Base-by-base conservation (phyloP, 2,888 invertebrate species). In the Drosophila greeni region DNA sequence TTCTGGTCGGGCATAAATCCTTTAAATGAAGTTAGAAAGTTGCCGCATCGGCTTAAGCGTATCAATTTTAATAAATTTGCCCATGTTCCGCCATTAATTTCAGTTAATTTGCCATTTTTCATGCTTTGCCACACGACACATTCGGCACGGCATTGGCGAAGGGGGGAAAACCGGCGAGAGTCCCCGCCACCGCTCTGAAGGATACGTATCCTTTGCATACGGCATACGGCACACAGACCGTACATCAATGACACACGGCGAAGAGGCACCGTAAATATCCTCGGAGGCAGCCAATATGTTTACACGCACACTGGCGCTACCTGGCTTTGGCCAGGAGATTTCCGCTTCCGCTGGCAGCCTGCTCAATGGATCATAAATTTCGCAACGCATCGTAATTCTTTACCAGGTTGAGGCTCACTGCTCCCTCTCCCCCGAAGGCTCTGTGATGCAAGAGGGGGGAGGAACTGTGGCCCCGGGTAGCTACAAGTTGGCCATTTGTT, bases 31-130 rank as follows among this genome's bases (percentile, higher is more conserved):
- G 79, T 80, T 78, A 69, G 74, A 62, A 82, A 81, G 78, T 73
- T 59, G 72, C 65, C 64, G 65, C 47, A 43, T 24, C 64, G 47
- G 62, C 60, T 75, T 72, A 42, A 40, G 73, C 48, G 72, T 83
- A 84, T 84, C 80, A 83, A 80, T 80, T 80, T 80, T 82, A 83
- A 80, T 80, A 80, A 83, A 80, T 80, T 83, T 71, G 64, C 79
- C 69, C 79, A 78, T 79, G 76, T 66, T 68, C 67, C 31, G 70
- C 84, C 84, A 80, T 80, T 83, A 80, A 82, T 80, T 80, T 78
- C 37, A 81, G 82, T 80, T 80, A 83, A 83, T 80, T 84, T 83
- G 72, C 84, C 70, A 83, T 80, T 80, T 82, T 72, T 80, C 80
- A 80, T 80, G 84, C 60, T 82, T 70, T 62, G 54, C 62, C 70